A percentile compares a stretch with the other conserved stretches of the same genome.
Evolutionary conservation across 2,888 invertebrate species (phyloP).

Genomic region (Acholoe squamosa): DNA sequence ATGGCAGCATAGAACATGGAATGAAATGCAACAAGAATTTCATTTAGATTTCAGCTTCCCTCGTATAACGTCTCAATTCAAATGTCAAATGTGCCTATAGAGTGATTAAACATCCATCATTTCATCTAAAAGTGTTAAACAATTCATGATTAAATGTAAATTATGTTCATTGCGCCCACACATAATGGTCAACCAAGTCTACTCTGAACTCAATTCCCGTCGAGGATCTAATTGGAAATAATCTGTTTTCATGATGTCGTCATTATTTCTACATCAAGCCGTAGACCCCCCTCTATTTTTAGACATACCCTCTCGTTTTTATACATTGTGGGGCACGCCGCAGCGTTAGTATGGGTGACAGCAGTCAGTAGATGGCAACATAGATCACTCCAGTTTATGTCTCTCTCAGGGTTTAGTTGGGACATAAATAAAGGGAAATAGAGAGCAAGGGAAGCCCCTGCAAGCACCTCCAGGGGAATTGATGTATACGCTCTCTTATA

Average conservation of each 20-base stretch:
- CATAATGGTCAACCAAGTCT: no score
- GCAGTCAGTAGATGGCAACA: not conserved
- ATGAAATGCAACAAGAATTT: no score
- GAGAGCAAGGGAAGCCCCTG: not conserved
- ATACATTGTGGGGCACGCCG: not conserved
- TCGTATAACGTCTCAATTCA: no score
- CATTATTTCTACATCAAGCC: not conserved
- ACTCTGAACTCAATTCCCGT: no score
- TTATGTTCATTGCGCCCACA: no score
- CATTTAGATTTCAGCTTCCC: no score
- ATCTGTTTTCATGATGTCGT: not conserved
- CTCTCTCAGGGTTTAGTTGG: not conserved
- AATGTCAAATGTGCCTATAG: no score
- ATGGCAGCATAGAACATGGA: no score
- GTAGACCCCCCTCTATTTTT: not conserved
- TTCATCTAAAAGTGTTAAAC: no score
- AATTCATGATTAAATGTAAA: no score
- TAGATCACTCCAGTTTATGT: not conserved
- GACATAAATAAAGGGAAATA: not conserved
- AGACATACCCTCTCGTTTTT: not conserved
- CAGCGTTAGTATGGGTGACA: not conserved
- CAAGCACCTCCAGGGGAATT: not conserved
- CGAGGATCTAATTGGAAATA: not conserved
- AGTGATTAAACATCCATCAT: no score
- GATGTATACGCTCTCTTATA: not conserved